Evolutionary conservation across 2,797 vertebrate species (phyloP).

Genomic region (Platyrinchus mystaceus): DNA sequence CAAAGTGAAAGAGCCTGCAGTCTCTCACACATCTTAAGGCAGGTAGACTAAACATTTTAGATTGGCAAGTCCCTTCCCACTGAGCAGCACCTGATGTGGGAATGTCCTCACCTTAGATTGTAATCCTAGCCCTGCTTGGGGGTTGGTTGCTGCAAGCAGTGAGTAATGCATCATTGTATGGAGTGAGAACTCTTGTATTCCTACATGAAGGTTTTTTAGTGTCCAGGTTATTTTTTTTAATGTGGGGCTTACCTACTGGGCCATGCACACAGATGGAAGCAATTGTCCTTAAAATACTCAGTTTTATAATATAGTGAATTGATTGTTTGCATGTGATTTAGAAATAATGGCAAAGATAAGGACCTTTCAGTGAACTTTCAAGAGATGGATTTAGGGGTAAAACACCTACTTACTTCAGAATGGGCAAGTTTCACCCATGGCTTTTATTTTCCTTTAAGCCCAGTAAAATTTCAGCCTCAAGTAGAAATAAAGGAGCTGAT

Average conservation of each 20-base stretch:
- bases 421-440: background rate
- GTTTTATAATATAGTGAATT: background rate
- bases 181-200: background rate
- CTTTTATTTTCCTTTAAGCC: slow-evolving; percentile 1
- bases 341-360: background rate
- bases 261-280: background rate
- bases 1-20: background rate
- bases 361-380: background rate
- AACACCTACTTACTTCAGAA: background rate
- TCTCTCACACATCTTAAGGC: background rate
- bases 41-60: slow-evolving; percentile 40
- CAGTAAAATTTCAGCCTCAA: background rate
- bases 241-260: background rate
- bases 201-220: background rate
- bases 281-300: background rate
- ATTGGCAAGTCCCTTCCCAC: background rate
- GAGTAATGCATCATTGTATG: background rate
- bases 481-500: background rate
- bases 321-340: background rate
- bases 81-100: background rate
- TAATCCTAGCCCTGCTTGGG: background rate
- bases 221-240: background rate
- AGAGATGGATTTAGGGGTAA: background rate
- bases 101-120: background rate
- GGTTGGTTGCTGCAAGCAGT: background rate